phyloP scores from a whole-genome alignment of 2,113 vertebrate species.

The Saimiri boliviensis region DNA sequence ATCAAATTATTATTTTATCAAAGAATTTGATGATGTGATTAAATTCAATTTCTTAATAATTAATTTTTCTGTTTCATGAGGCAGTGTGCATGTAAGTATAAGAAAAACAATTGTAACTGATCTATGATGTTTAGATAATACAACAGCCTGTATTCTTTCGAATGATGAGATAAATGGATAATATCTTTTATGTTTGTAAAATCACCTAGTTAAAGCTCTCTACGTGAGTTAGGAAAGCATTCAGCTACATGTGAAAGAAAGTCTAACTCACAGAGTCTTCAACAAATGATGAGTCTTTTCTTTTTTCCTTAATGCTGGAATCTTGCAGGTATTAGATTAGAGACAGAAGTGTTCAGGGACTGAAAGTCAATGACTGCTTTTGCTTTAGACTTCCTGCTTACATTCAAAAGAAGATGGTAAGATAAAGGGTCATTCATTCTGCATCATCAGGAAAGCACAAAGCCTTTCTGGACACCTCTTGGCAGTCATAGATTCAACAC shows the following conservation, averaged over 20 bases:
- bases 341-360: no score
- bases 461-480: background rate
- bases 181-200: background rate
- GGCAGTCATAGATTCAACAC: background rate
- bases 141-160: background rate
- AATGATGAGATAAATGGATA: background rate
- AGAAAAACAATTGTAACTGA: background rate
- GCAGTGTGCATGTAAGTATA: background rate
- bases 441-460: background rate
- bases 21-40: background rate
- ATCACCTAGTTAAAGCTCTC: background rate
- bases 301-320: background rate
- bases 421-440: background rate
- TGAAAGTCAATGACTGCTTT: background rate
- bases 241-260: background rate
- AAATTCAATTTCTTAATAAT: background rate
- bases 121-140: background rate
- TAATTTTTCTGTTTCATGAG: background rate
- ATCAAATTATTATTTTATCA: background rate
- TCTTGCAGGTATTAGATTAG: background rate
- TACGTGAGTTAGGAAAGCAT: background rate
- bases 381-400: background rate
- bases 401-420: background rate
- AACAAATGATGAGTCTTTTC: background rate
- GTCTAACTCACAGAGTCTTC: background rate